Percentiles rank a stretch among this genome's conserved stretches.
Conservation (phyloP, 2,888 invertebrate species). For the Perdita meconis region DNA sequence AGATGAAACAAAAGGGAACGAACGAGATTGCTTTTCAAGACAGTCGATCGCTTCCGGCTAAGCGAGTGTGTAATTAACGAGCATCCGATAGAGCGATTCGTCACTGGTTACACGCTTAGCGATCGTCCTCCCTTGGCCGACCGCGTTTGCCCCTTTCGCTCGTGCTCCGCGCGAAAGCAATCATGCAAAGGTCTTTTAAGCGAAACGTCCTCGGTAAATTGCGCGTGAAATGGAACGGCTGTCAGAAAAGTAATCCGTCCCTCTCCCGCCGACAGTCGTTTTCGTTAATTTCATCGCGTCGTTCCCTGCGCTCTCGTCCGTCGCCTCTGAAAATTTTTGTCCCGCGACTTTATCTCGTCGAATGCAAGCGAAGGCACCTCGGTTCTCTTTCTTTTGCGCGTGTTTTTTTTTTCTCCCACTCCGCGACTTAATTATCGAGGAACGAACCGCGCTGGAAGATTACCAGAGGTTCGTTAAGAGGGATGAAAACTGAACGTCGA, state of each 20-base stretch:
- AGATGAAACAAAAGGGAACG: background rate
- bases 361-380: background rate
- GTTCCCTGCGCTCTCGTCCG: constrained; percentile 3
- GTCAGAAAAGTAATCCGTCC: constrained; percentile 67
- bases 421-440: background rate
- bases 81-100: constrained; percentile 41
- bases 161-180: constrained; percentile 57
- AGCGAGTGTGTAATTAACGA: constrained; percentile 41
- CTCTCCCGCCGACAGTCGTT: constrained; percentile 39
- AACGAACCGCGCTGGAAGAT: background rate
- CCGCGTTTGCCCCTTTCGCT: constrained; percentile 44
- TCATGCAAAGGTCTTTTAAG: constrained; percentile 66
- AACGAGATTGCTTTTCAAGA: background rate
- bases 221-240: constrained; percentile 70
- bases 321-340: constrained; percentile 10
- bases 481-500: background rate
- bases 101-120: constrained; percentile 39
- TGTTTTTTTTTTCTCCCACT: background rate
- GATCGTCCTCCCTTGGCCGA: constrained; percentile 32
- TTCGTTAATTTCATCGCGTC: constrained; percentile 65
- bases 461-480: background rate
- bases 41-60: background rate
- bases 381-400: background rate
- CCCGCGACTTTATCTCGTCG: background rate
- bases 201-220: constrained; percentile 64